Evolutionary conservation across 2,113 vertebrate genomes (phyloP).

Genomic region (Vimba vimba): DNA sequence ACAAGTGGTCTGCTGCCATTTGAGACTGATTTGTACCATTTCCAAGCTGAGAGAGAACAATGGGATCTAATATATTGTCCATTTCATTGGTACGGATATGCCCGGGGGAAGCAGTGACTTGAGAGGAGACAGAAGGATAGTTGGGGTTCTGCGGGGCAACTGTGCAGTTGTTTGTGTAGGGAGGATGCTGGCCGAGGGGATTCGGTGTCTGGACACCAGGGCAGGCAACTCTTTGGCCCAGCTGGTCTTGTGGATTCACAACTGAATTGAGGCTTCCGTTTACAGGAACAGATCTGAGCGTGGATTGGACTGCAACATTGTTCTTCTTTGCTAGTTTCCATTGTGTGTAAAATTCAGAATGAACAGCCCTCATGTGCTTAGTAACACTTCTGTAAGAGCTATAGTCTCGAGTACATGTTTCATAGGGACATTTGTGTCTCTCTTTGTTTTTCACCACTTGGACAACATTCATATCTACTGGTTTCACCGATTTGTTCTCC

Average conservation of each 20-base stretch:
- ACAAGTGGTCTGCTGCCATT: slow-evolving; percentile 47
- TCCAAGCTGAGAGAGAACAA: slow-evolving; percentile 81
- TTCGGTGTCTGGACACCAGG: slow-evolving; percentile 76
- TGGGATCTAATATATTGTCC: slow-evolving; percentile 78
- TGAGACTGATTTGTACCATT: slow-evolving; percentile 55
- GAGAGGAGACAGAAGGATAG: slow-evolving; percentile 67
- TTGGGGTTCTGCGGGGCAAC: slow-evolving; percentile 44
- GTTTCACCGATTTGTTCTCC: slow-evolving; percentile 20
- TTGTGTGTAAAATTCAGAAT: slow-evolving; percentile 88
- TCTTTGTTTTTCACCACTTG: slow-evolving; percentile 63
- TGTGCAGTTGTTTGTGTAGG: slow-evolving; percentile 50
- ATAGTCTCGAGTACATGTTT: slow-evolving; percentile 87
- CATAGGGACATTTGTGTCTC: slow-evolving; percentile 87
- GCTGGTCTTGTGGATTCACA: slow-evolving; percentile 69
- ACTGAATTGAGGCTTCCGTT: slow-evolving; percentile 74
- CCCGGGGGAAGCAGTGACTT: slow-evolving; percentile 71
- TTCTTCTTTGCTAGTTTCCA: slow-evolving; percentile 86
- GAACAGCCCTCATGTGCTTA: slow-evolving; percentile 93
- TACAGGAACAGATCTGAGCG: slow-evolving; percentile 59
- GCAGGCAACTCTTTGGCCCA: slow-evolving; percentile 59
- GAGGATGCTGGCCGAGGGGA: slow-evolving; percentile 55
- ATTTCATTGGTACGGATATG: slow-evolving; percentile 79
- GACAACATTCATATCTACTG: neutral
- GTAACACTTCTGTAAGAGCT: slow-evolving; percentile 90
- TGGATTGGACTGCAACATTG: slow-evolving; percentile 75